These are phyloP conservation scores for Cyaniris semiargus DNA, from an alignment of 2,888 invertebrate species.

Conservation along the genomic window DNA sequence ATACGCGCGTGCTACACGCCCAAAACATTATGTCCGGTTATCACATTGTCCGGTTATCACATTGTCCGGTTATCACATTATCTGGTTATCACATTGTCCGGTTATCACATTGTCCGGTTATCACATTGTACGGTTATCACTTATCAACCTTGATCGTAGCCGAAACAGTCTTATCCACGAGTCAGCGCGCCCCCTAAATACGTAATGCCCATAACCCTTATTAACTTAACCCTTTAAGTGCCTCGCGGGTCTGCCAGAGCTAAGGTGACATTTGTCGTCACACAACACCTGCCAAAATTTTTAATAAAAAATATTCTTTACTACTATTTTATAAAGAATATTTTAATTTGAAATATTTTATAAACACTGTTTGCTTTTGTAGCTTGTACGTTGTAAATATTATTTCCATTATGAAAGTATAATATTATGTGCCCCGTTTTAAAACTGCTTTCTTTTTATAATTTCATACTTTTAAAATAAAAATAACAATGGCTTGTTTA, in stretches of 20 bases:
- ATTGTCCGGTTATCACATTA: neutral
- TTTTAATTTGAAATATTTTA: neutral
- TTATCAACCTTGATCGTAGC: neutral
- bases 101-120: neutral
- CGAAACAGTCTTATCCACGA: neutral
- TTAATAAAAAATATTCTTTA: neutral
- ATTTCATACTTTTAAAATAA: neutral
- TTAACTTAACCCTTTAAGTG: neutral
- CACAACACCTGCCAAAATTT: neutral
- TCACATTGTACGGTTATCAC: neutral
- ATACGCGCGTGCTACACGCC: constrained; percentile 5
- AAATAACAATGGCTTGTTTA: constrained; percentile 7
- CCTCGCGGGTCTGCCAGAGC: neutral
- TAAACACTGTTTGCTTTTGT: neutral
- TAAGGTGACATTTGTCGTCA: neutral
- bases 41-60: neutral
- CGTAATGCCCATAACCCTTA: neutral
- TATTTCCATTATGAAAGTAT: neutral
- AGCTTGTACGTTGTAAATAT: constrained; percentile 1
- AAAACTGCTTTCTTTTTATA: constrained; percentile 13
- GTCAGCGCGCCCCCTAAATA: neutral
- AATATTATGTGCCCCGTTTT: neutral
- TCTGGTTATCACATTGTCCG: constrained; percentile 2
- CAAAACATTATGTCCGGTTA: neutral
- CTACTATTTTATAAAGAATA: too few species aligned